phyloP scores from a whole-genome alignment of 1,140 invertebrate genomes.

The Drosophila ohnishii region DNA sequence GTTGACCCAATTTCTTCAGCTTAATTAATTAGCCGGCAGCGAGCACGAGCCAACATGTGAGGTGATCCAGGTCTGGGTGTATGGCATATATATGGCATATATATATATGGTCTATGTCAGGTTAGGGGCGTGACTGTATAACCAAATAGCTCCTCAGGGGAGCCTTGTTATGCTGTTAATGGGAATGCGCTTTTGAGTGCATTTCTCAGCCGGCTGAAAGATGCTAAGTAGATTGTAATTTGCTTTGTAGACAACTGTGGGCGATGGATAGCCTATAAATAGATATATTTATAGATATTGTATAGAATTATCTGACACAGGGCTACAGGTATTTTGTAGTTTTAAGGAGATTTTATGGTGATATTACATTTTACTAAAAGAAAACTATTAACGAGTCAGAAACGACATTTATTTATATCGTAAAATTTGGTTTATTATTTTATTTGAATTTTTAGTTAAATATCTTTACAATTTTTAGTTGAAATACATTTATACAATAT shows the following conservation, averaged over 20 bases:
- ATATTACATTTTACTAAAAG: neutral
- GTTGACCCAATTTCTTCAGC: slow-evolving; percentile 67
- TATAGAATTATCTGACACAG: neutral
- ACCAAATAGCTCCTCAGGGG: slow-evolving; percentile 20
- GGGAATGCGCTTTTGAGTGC: slow-evolving; percentile 69
- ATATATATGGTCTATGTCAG: slow-evolving; percentile 8
- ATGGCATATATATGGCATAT: slow-evolving; percentile 5
- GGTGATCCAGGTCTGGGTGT: slow-evolving; percentile 36
- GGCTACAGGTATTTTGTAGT: neutral
- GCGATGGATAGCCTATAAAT: slow-evolving; percentile 18
- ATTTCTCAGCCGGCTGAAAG: slow-evolving; percentile 22
- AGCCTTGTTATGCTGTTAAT: slow-evolving; percentile 34
- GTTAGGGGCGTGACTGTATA: slow-evolving; percentile 49
- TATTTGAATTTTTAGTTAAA: no score
- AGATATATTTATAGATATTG: slow-evolving; percentile 5
- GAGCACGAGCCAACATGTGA: slow-evolving; percentile 55
- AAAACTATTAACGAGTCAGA: no score
- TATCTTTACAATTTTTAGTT: no score
- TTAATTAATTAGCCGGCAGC: slow-evolving; percentile 74
- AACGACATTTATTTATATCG: no score
- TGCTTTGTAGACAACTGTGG: slow-evolving; percentile 26
- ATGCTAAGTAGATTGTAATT: slow-evolving; percentile 52
- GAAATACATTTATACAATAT: no score
- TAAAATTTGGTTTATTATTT: no score
- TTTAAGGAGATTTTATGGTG: neutral